Percentiles rank a stretch among this genome's conserved stretches.
Conservation (phyloP, 1,140 invertebrate genomes). For the Oncopodura yosiiana region DNA sequence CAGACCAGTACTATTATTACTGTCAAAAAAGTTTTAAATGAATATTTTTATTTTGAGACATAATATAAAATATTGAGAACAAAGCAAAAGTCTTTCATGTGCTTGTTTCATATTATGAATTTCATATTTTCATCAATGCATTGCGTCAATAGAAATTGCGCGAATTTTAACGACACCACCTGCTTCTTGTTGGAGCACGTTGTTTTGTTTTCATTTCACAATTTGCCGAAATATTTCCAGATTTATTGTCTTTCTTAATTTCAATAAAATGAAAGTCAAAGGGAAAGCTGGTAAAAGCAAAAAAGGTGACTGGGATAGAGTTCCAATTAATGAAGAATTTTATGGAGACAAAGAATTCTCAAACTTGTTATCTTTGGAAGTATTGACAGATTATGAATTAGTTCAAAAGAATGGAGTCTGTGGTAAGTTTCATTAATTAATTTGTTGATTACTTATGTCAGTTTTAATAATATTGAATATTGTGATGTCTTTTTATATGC, state of each 20-base stretch:
- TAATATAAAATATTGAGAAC: no score
- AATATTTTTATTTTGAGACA: no score
- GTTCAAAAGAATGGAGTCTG: constrained; percentile 6
- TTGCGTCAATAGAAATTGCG: no score
- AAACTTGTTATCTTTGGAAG: constrained; percentile 29
- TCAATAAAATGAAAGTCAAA: not conserved
- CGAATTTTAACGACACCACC: no score
- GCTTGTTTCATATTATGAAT: no score
- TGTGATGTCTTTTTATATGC: not conserved
- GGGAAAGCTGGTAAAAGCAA: constrained; percentile 4
- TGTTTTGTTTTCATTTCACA: not conserved
- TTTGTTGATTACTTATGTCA: no score
- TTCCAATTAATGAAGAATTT: constrained; percentile 26
- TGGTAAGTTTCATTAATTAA: not conserved
- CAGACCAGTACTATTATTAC: no score
- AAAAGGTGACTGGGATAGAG: constrained; percentile 18
- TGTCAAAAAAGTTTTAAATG: no score
- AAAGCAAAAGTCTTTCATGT: no score
- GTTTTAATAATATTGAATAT: not conserved
- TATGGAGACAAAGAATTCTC: constrained; percentile 29
- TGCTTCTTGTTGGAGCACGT: not conserved
- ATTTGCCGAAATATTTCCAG: not conserved
- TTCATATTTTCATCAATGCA: no score
- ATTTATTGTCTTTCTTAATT: not conserved
- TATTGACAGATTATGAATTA: constrained; percentile 27